These are phyloP conservation scores for Momotus momota DNA, from an alignment of 2,797 vertebrate genomes.

Conservation along the genomic window DNA sequence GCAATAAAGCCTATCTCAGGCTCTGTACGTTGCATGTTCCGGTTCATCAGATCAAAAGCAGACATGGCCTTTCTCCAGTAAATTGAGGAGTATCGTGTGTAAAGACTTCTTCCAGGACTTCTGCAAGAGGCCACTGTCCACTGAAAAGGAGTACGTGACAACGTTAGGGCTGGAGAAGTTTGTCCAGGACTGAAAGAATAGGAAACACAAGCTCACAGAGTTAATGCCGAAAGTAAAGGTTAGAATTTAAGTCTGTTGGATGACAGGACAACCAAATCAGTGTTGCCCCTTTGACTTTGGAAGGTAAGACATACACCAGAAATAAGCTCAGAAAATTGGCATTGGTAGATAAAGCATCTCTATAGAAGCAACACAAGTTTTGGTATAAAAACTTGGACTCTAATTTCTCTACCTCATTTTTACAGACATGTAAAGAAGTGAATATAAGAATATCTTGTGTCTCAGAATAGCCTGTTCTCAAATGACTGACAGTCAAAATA, in stretches of 20 bases:
- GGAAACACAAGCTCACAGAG: background rate
- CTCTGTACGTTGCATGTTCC: constrained; percentile 14
- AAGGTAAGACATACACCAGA: background rate
- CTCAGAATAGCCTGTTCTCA: background rate
- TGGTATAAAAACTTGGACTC: background rate
- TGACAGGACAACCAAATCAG: background rate
- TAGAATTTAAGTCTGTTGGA: background rate
- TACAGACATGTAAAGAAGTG: background rate
- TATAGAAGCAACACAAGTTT: background rate
- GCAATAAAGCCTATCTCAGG: constrained; percentile 36
- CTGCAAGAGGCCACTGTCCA: background rate
- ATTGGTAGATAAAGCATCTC: background rate
- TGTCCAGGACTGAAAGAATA: background rate
- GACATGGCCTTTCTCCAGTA: background rate
- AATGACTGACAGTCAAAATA: background rate
- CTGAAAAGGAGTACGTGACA: background rate
- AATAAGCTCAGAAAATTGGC: background rate
- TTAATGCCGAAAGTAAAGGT: background rate
- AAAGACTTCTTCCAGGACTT: background rate
- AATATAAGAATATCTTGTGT: background rate
- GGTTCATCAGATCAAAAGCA: constrained; percentile 9
- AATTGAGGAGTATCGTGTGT: background rate
- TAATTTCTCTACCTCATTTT: background rate
- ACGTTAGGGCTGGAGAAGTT: background rate
- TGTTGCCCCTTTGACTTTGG: background rate